Evolutionary conservation across 2,888 invertebrate species (phyloP).

Genomic region (Amphipoea lucens): DNA sequence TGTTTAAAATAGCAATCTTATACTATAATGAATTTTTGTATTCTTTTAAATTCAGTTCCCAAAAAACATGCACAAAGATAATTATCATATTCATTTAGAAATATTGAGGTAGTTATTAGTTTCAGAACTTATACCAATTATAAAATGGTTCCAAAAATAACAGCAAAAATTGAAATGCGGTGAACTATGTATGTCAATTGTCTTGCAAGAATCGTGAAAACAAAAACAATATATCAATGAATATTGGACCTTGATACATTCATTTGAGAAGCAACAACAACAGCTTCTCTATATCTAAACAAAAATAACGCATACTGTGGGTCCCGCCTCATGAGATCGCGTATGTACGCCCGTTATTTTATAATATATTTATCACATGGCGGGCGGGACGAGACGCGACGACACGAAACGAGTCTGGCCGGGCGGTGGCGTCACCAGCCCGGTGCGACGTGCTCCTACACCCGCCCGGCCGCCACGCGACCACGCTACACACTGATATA

Average conservation of each 20-base stretch:
- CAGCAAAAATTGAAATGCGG: slow-evolving; percentile 80
- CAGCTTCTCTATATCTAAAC: slow-evolving; percentile 77
- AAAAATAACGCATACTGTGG: slow-evolving; percentile 62
- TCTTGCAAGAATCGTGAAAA: slow-evolving; percentile 76
- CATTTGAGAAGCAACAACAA: slow-evolving; percentile 82
- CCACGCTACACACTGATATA: slow-evolving; percentile 65
- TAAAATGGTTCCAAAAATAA: slow-evolving; percentile 88
- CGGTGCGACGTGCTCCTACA: slow-evolving; percentile 47
- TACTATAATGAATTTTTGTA: slow-evolving; percentile 86
- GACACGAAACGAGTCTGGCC: slow-evolving; percentile 57
- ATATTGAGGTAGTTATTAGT: slow-evolving; percentile 91
- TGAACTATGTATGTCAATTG: slow-evolving; percentile 77
- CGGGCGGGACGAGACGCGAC: slow-evolving; percentile 66
- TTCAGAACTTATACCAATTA: slow-evolving; percentile 90
- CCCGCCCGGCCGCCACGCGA: slow-evolving; percentile 64
- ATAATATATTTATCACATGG: slow-evolving; percentile 62
- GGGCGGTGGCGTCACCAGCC: slow-evolving; percentile 44
- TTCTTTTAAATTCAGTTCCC: slow-evolving; percentile 85
- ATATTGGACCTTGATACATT: slow-evolving; percentile 80
- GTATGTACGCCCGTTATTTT: slow-evolving; percentile 61
- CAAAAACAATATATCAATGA: slow-evolving; percentile 77
- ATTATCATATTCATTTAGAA: slow-evolving; percentile 90
- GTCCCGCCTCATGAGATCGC: slow-evolving; percentile 67
- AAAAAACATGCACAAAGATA: slow-evolving; percentile 90
- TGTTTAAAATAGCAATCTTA: slow-evolving; percentile 89